These are phyloP conservation scores for Ceratoteleas bidentatus DNA, from an alignment of 1,140 invertebrate genomes.

Conservation along the genomic window DNA sequence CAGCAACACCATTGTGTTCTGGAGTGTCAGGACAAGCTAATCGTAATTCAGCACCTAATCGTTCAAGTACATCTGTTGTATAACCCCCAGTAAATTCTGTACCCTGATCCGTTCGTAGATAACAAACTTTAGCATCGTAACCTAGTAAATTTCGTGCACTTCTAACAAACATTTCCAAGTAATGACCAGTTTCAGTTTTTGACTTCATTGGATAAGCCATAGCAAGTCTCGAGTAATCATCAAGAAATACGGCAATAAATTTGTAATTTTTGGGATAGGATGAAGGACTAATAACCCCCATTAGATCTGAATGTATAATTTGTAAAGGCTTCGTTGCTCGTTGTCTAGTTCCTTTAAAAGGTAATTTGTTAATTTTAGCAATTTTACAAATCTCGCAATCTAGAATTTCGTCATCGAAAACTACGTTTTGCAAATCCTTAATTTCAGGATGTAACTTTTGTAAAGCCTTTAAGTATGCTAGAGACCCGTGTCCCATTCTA, in stretches of 20 bases:
- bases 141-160: constrained; percentile 42
- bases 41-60: not conserved
- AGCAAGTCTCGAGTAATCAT: constrained; percentile 43
- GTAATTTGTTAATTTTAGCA: constrained; percentile 16
- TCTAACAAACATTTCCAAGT: constrained; percentile 32
- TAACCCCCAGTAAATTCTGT: constrained; percentile 42
- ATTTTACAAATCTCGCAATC: constrained; percentile 32
- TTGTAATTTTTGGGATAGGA: constrained; percentile 36
- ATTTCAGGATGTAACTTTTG: constrained; percentile 38
- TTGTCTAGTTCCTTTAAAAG: constrained; percentile 12
- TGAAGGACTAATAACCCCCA: constrained; percentile 27
- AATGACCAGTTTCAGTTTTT: constrained; percentile 34
- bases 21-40: constrained; percentile 58
- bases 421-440: constrained; percentile 34
- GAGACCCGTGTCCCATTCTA: constrained; percentile 54
- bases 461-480: constrained; percentile 45
- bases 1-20: constrained; percentile 33
- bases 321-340: constrained; percentile 33
- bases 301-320: constrained; percentile 31
- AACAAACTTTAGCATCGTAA: constrained; percentile 34
- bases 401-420: constrained; percentile 42
- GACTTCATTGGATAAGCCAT: constrained; percentile 36
- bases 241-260: constrained; percentile 46
- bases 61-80: constrained; percentile 12
- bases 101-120: constrained; percentile 36